Percentiles rank a stretch among this genome's conserved stretches.
These are phyloP conservation scores for Oligia latruncula DNA, from an alignment of 2,888 invertebrate genomes.

Conservation along the genomic window DNA sequence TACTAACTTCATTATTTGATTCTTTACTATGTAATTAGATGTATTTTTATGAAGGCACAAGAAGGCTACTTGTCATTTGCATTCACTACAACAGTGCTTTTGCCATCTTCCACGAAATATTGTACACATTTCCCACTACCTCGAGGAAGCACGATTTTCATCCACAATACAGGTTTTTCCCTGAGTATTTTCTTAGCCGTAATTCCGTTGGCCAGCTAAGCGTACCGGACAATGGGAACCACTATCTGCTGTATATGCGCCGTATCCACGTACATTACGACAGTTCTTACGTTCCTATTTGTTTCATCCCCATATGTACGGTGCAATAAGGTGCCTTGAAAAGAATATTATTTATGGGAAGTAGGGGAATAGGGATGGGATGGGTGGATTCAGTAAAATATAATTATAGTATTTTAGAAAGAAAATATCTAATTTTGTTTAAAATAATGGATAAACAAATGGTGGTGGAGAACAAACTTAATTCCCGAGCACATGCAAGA, in stretches of 20 bases:
- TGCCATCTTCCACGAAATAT: constrained; percentile 19
- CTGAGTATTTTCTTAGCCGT: constrained; percentile 64
- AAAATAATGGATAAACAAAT: background rate
- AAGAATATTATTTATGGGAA: constrained; percentile 89
- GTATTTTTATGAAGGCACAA: background rate
- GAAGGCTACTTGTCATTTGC: too few relatives aligned
- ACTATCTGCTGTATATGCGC: constrained; percentile 72
- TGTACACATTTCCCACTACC: constrained; percentile 2
- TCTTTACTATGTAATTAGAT: background rate
- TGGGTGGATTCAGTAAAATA: background rate
- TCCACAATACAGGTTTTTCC: constrained; percentile 58
- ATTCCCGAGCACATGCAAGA: background rate
- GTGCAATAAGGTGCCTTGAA: constrained; percentile 85
- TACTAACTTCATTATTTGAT: background rate
- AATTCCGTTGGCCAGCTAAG: constrained; percentile 80
- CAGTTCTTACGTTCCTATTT: constrained; percentile 80
- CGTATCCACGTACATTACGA: constrained; percentile 74
- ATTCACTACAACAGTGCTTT: background rate
- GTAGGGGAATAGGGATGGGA: constrained; percentile 60
- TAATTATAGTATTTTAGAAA: too few relatives aligned
- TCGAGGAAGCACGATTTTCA: constrained; percentile 63
- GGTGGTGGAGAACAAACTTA: background rate
- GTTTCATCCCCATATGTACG: constrained; percentile 81
- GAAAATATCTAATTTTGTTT: background rate
- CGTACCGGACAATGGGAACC: constrained; percentile 81